phyloP scores from a whole-genome alignment of 2,888 invertebrate genomes.

The Drosophila mayaguana region DNA sequence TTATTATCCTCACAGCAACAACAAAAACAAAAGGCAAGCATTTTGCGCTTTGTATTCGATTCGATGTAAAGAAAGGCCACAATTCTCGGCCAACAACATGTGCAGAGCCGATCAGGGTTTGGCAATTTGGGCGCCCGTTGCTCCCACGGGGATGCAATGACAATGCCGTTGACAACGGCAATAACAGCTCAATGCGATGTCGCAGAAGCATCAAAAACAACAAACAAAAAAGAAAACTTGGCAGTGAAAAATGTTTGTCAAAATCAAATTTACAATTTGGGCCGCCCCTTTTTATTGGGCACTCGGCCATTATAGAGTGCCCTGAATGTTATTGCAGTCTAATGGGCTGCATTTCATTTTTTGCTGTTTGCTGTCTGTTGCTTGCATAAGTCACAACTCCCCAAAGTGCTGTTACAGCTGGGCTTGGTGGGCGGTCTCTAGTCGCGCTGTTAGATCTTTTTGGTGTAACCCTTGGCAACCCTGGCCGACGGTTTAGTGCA shows the following conservation, averaged over 20 bases:
- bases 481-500: conserved; percentile 17
- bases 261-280: conserved; percentile 66
- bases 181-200: conserved; percentile 57
- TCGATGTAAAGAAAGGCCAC: conserved; percentile 36
- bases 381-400: conserved; percentile 36
- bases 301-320: conserved; percentile 59
- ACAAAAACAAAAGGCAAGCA: conserved; percentile 49
- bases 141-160: conserved; percentile 76
- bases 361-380: conserved; percentile 5
- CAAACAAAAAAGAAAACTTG: conserved; percentile 35
- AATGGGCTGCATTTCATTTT: conserved; percentile 49
- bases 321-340: conserved; percentile 63
- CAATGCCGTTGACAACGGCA: conserved; percentile 43
- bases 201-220: conserved; percentile 14
- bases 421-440: conserved; percentile 46
- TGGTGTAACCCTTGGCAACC: conserved; percentile 53
- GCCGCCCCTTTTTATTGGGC: conserved; percentile 18
- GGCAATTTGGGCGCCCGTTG: conserved; percentile 55
- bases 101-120: conserved; percentile 40
- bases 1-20: conserved; percentile 66
- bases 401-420: conserved; percentile 51
- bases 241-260: conserved; percentile 64
- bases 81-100: conserved; percentile 43
- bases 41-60: conserved; percentile 55
- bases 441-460: conserved; percentile 29